Evolutionary conservation across 1,140 invertebrate species (phyloP).

Genomic region (Sipha flava): DNA sequence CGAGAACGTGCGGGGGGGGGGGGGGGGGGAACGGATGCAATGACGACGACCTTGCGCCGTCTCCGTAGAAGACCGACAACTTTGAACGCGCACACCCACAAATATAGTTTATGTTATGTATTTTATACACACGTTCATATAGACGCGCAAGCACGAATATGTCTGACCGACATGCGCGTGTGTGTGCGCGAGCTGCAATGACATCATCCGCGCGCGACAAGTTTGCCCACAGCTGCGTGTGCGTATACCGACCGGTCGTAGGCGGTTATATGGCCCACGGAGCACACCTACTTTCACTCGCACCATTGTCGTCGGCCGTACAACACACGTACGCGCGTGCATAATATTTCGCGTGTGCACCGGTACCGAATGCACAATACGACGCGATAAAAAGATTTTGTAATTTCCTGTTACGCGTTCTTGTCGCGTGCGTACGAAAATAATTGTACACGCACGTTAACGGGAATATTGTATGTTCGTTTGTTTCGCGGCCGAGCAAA

Average conservation of each 20-base stretch:
- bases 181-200: background rate
- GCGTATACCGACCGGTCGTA: conserved; percentile 17
- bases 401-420: background rate
- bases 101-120: no score
- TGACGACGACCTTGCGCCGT: no score
- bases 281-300: conserved; percentile 20
- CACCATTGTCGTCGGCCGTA: background rate
- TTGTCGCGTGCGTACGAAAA: background rate
- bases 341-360: background rate
- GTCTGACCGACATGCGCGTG: background rate
- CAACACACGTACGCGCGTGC: no score
- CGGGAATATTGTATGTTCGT: background rate
- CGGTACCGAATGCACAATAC: background rate
- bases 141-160: no score
- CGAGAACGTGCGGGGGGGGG: no score
- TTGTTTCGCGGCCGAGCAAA: no score
- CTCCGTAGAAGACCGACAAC: no score
- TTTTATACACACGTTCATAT: no score
- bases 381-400: background rate
- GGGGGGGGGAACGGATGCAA: no score
- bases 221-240: background rate
- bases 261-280: conserved; percentile 19
- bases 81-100: no score
- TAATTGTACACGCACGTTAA: no score
- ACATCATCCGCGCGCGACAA: background rate